Evolutionary conservation across 1,140 invertebrate species (phyloP), one percentile per base, ranked within the genome.

Genomic region (Hormaphis cornu): DNA sequence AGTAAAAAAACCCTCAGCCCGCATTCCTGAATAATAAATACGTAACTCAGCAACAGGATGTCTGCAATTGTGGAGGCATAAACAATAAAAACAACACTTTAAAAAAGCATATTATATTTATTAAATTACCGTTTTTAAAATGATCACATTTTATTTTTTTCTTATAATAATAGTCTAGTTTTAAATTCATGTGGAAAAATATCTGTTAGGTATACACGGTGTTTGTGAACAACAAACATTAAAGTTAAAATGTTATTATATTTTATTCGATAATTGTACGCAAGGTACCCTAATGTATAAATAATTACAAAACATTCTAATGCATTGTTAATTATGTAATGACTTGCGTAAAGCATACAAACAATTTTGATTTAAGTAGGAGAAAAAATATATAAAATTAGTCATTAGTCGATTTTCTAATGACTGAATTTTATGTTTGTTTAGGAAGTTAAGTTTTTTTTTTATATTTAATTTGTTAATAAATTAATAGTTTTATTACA

Each of bases 311-410:
- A 40, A 40, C 24, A 48, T 35, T 35, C 28, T 50, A 50, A 35
- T 35, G 14, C 18, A 66, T 30, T 66, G 61, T 66, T 66, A 63
- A 63, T 63, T 46, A n/a, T n/a, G n/a, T n/a, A 66, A 66, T 48
- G 61, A 66, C 59, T 48, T 16, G 59, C 12, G 18, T n/a, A 48
- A 48, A 33, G 26, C 28, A 63, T 16, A 26, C 26, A 20, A 63
- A 48, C 59, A 48, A 28, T 63, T 63, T 66, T 66, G 61, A 66
- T 66, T 66, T 66, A 66, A 66, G 44, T 66, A 66, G 26, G 44
- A 66, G 28, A 50, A 50, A 61, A n/a, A 46, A 40, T 8, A 40
- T 22, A 63, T 46, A 66, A 50, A 66, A 35, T 66, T 50, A 48
- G 61, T 66, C 42, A 50, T 48, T 66, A 50, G 50, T 50, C 42